Conservation (phyloP, 2,888 invertebrate species). For the Macrosoma leucophasiata region DNA sequence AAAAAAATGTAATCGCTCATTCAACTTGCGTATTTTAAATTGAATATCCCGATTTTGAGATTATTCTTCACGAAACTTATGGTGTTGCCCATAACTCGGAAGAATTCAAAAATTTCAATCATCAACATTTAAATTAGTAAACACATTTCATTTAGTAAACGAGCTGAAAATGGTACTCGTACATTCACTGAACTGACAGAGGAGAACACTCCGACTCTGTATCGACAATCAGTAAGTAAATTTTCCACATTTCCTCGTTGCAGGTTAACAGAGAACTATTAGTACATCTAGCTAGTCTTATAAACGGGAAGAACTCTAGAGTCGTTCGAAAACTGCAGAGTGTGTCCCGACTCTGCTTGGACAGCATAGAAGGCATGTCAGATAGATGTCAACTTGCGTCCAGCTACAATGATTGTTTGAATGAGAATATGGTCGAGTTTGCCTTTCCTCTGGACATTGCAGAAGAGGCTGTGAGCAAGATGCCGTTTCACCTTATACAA, state of each 20-base stretch:
- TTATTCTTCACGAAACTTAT: no score
- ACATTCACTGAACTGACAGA: no score
- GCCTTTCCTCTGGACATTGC: conserved; percentile 64
- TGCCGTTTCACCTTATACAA: conserved; percentile 66
- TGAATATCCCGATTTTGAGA: no score
- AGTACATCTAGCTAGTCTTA: conserved; percentile 55
- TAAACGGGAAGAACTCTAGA: conserved; percentile 62
- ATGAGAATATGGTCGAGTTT: conserved; percentile 66
- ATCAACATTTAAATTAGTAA: neutral
- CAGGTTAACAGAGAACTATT: conserved; percentile 63
- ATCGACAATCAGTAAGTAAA: no score
- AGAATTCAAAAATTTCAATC: conserved; percentile 6
- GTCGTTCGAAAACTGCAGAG: conserved; percentile 61
- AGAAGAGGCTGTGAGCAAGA: conserved; percentile 62
- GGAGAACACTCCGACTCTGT: no score
- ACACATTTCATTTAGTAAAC: neutral
- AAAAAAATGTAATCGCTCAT: no score
- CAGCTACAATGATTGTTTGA: conserved; percentile 64
- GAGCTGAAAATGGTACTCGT: no score
- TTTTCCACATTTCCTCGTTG: no score
- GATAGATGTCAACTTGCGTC: conserved; percentile 63
- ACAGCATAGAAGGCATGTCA: conserved; percentile 62
- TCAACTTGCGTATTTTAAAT: no score
- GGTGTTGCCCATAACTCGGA: conserved; percentile 3
- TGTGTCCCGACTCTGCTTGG: conserved; percentile 58